phyloP scores from a whole-genome alignment of 2,113 vertebrate genomes.

The Pelecanoides urinatrix region DNA sequence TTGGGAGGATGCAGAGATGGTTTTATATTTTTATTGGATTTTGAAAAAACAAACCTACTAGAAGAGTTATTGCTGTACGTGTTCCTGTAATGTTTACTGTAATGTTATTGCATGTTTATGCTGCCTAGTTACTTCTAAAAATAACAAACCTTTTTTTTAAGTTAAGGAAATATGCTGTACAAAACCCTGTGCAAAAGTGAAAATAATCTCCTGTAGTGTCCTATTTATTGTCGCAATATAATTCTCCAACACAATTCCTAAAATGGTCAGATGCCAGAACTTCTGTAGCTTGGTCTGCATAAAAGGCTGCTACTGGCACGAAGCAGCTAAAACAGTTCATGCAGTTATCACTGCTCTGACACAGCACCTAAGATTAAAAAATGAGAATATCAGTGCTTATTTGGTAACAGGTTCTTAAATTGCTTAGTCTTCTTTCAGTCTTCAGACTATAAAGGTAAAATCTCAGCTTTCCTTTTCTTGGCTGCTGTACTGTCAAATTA shows the following conservation, averaged over 20 bases:
- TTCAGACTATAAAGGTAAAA: not conserved
- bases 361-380: not conserved
- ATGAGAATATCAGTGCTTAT: not conserved
- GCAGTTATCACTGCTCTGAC: not conserved
- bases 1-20: not conserved
- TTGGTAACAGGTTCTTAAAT: not conserved
- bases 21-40: not conserved
- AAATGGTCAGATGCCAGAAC: not conserved
- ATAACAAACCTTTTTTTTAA: not conserved
- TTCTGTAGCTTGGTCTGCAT: not conserved
- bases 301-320: not conserved
- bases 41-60: not conserved
- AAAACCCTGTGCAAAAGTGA: not conserved
- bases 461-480: not conserved
- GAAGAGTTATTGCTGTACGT: not conserved
- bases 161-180: not conserved
- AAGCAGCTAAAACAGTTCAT: not conserved
- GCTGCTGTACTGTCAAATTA: not conserved
- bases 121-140: constrained; percentile 9
- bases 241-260: not conserved
- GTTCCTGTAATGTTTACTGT: not conserved
- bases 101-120: not conserved
- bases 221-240: not conserved
- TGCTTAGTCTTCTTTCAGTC: not conserved
- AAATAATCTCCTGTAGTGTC: not conserved